Evolutionary conservation across 2,888 invertebrate species (phyloP).

Genomic region (Leuctra nigra): DNA sequence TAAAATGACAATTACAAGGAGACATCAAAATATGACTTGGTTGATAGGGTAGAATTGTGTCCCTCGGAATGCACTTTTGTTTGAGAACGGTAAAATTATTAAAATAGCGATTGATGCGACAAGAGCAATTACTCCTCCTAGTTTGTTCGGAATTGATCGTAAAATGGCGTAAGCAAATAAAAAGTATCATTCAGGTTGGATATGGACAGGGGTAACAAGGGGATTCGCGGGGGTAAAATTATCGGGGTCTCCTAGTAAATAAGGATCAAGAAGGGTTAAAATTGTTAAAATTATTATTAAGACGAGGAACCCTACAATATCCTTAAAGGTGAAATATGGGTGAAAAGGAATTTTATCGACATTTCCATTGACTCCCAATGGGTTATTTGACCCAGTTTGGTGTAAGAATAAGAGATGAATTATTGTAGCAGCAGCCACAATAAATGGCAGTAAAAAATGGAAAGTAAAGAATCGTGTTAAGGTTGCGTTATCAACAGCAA

Average conservation of each 20-base stretch:
- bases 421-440: constrained; percentile 51
- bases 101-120: constrained; percentile 60
- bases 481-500: constrained; percentile 65
- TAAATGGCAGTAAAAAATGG: constrained; percentile 66
- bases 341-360: constrained; percentile 63
- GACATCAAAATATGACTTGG: constrained; percentile 45
- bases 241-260: too few relatives aligned
- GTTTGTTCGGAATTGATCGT: constrained; percentile 72
- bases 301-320: too few relatives aligned
- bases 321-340: too few relatives aligned
- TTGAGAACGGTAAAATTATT: constrained; percentile 51
- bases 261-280: too few relatives aligned
- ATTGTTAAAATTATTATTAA: too few relatives aligned
- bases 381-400: constrained; percentile 61
- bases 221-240: constrained; percentile 67
- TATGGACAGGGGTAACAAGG: constrained; percentile 62
- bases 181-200: constrained; percentile 82
- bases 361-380: constrained; percentile 57
- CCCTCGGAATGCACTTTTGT: constrained; percentile 51
- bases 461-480: constrained; percentile 70
- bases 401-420: constrained; percentile 59
- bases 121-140: constrained; percentile 65
- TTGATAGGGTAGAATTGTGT: constrained; percentile 49
- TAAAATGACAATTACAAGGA: constrained; percentile 49
- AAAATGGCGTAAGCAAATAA: constrained; percentile 75